A percentile compares a stretch with the other conserved stretches of the same genome.
Evolutionary conservation across 2,113 vertebrate genomes (phyloP).

Genomic region (Mesembrinibis cayennensis): DNA sequence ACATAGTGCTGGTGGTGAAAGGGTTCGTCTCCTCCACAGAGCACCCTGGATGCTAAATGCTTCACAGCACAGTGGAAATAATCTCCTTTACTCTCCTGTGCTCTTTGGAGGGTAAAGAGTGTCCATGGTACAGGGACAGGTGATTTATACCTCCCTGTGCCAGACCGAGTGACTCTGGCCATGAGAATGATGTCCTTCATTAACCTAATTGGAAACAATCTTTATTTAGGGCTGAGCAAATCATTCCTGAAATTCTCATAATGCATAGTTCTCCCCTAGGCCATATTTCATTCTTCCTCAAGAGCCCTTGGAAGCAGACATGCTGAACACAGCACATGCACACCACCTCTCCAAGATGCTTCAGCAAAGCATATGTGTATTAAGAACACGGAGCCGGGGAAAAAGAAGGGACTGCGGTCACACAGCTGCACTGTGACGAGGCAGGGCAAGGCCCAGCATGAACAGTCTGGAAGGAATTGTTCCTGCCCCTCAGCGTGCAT

Average conservation of each 20-base stretch:
- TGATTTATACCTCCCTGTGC: neutral
- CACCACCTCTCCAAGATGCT: neutral
- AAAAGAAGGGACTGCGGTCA: neutral
- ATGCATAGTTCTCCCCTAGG: neutral
- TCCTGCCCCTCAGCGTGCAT: neutral
- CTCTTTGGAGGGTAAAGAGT: neutral
- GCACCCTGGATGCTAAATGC: neutral
- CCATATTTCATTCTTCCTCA: neutral
- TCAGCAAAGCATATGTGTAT: neutral
- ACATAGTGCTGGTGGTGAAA: neutral
- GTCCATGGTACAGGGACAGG: neutral
- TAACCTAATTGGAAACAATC: neutral
- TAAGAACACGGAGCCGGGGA: neutral
- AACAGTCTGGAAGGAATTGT: slow-evolving; percentile 9
- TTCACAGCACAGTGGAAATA: neutral
- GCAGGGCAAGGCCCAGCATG: neutral
- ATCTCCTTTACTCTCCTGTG: neutral
- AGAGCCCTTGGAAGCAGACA: neutral
- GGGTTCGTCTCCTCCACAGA: neutral
- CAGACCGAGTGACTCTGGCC: neutral
- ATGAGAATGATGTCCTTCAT: neutral
- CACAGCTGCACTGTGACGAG: neutral
- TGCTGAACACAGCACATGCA: neutral
- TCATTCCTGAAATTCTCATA: neutral
- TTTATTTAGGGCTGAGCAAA: neutral